Conservation (phyloP, 2,113 vertebrate species). For the Megaceryle maxima region DNA sequence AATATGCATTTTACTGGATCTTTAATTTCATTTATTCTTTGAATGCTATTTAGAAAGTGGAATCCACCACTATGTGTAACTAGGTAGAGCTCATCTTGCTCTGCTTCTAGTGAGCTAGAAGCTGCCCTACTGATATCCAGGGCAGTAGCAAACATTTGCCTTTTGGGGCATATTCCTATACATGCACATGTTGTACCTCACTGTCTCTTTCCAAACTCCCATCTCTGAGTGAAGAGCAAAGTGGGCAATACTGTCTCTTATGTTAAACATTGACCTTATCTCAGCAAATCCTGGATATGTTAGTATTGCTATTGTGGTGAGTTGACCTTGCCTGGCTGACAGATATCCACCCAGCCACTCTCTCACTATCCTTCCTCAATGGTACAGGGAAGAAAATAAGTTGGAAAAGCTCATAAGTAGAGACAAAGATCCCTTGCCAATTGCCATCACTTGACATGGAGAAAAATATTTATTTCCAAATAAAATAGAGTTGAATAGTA, state of each 20-base stretch:
- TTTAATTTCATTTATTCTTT: neutral
- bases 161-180: neutral
- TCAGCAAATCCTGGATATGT: neutral
- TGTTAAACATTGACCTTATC: neutral
- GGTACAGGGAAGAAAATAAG: neutral
- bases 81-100: neutral
- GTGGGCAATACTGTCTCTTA: neutral
- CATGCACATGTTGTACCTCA: accelerated
- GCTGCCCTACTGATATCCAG: neutral
- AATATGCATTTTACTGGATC: neutral
- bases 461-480: neutral
- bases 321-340: neutral
- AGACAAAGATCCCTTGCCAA: neutral
- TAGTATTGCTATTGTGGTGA: neutral
- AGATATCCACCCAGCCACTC: accelerated
- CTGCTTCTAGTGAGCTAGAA: neutral
- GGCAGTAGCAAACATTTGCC: neutral
- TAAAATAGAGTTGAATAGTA: neutral
- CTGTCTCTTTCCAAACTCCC: neutral
- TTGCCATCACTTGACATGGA: neutral
- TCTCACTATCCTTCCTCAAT: neutral
- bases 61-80: neutral
- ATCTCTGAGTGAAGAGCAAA: neutral
- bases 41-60: neutral
- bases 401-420: neutral